Evolutionary conservation across 2,113 vertebrate species (phyloP), one percentile per base, ranked within the genome.

Genomic region (Ptilorrhoa leucosticta): DNA sequence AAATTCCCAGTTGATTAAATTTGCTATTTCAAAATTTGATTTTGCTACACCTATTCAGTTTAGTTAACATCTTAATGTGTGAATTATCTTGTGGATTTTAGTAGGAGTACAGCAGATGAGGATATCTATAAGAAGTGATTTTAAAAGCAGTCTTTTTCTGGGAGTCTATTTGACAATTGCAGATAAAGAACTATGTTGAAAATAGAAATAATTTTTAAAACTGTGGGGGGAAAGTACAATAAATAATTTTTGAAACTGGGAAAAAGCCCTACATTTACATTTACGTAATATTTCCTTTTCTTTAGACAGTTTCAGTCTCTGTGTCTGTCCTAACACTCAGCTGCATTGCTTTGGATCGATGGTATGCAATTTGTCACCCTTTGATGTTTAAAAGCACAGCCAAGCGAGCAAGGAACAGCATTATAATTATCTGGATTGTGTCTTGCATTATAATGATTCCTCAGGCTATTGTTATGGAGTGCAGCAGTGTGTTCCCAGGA

Each of bases 371-470:
- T 98, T 99, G 99, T 96, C 99, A 99, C 91, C 99, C 99, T 18
- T 98, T 99, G 97, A 99, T 99, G 98, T 99, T 99, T 97, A 99
- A 99, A 98, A 99, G 99, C 97, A 99, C 99, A 47, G 99, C 99
- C 88, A 99, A 98, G 95, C 96, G 99, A 85, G 99, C 99, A 22
- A 98, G 99, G 87, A 99, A 98, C 95, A 99, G 98, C 95, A 99
- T 99, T 27, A 83, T 99, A 79, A 96, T 99, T 96, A 99, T 99
- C 97, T 99, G 99, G 99, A 97, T 99, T 50, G 98, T 99, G 44
- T 99, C 99, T 58, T 99, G 99, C 94, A 95, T 99, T 91, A 99
- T 99, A 93, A 99, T 99, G 99, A 99, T 99, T 83, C 99, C 99
- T 57, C 99, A 99, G 96, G 99, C 99, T 44, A 94, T 99, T 23